Conservation (phyloP, 2,797 vertebrate species). For the Glossophaga mutica region DNA sequence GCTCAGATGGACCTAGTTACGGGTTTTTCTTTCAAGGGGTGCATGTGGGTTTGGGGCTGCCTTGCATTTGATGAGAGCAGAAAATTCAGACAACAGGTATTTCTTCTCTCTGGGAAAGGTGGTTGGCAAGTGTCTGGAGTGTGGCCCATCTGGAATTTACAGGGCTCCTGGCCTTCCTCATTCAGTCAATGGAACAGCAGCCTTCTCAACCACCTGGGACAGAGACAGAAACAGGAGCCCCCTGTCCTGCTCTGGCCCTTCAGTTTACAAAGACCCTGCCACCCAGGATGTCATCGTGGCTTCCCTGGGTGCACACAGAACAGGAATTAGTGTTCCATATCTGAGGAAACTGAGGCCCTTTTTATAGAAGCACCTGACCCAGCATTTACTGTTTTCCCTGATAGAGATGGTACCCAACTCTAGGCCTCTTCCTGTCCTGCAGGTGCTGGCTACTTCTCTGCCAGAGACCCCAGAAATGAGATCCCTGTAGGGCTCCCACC, state of each 20-base stretch:
- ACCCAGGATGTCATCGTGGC: neutral
- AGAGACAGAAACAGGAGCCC: neutral
- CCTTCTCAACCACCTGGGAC: neutral
- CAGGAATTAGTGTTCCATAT: rapidly evolving
- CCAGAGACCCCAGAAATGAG: neutral
- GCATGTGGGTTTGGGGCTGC: neutral
- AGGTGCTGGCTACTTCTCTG: neutral
- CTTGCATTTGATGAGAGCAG: neutral
- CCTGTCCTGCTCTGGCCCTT: neutral
- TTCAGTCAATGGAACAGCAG: neutral
- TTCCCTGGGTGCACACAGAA: neutral
- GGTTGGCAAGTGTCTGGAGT: neutral
- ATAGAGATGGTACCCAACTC: neutral
- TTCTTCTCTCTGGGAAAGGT: neutral
- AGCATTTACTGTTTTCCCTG: neutral
- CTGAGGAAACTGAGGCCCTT: neutral
- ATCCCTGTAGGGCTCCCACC: neutral
- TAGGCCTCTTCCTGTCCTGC: neutral
- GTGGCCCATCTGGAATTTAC: neutral
- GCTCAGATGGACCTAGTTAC: neutral
- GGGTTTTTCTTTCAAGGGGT: neutral
- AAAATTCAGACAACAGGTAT: neutral
- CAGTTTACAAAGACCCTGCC: neutral
- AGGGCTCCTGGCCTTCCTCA: neutral
- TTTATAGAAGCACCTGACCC: neutral